These are phyloP conservation scores for Psittacula echo DNA, from an alignment of 2,797 vertebrate species.

Conservation along the genomic window DNA sequence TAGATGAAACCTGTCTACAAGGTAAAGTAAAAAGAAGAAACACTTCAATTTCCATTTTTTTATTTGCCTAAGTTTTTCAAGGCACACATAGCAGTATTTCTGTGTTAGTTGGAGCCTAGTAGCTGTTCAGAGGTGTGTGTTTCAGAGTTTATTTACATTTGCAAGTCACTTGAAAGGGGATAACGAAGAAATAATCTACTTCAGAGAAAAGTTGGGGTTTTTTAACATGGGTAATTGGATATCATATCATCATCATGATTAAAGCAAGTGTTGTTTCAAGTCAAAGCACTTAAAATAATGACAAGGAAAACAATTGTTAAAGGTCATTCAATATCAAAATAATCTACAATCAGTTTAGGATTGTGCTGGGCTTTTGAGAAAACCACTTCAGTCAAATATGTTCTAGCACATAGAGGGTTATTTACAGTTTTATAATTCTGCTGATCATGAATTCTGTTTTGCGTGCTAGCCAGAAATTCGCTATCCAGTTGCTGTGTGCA, in stretches of 20 bases:
- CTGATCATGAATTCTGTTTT: not conserved
- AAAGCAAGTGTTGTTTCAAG: not conserved
- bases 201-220: not conserved
- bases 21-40: not conserved
- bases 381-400: not conserved
- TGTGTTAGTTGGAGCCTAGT: not conserved
- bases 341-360: not conserved
- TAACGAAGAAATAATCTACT: not conserved
- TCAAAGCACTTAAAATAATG: conserved; percentile 4
- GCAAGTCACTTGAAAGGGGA: not conserved
- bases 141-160: conserved; percentile 8
- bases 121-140: not conserved
- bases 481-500: not conserved
- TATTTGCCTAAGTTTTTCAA: not conserved
- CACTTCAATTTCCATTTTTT: not conserved
- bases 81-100: not conserved
- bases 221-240: not conserved
- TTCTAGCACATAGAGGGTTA: not conserved
- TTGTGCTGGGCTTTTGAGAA: not conserved
- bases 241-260: not conserved
- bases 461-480: not conserved
- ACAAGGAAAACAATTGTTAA: not conserved
- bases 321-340: not conserved
- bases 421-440: not conserved
- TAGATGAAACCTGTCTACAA: not conserved